Evolutionary conservation across 2,797 vertebrate species (phyloP).

Genomic region (Syngnathus rostellatus): DNA sequence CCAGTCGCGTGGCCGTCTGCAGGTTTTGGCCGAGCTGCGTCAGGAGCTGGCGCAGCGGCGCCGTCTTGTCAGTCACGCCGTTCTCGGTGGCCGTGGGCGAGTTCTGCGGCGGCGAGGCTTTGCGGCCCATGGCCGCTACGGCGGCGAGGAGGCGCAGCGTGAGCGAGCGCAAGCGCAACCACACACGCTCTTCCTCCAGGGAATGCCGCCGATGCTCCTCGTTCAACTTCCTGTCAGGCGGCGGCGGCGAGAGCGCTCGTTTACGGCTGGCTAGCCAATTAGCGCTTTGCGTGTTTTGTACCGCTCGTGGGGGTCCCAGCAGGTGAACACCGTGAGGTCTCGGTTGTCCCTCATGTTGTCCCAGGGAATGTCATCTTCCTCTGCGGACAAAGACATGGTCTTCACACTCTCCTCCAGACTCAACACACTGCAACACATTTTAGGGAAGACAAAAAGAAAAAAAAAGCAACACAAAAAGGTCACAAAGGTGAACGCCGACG

Average conservation of each 20-base stretch:
- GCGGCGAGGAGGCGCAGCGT: conserved; percentile 82
- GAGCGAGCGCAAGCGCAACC: conserved; percentile 85
- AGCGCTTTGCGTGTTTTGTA: conserved; percentile 25
- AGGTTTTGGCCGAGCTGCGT: conserved; percentile 76
- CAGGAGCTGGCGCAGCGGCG: conserved; percentile 70
- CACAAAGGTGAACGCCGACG: neutral
- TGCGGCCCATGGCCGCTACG: conserved; percentile 70
- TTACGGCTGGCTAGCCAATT: neutral
- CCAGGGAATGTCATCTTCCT: conserved; percentile 97
- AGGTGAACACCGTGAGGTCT: conserved; percentile 89
- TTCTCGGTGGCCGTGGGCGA: conserved; percentile 81
- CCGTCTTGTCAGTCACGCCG: conserved; percentile 77
- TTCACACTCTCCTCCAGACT: conserved; percentile 93
- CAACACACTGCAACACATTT: conserved; percentile 44
- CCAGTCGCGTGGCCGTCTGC: conserved; percentile 72
- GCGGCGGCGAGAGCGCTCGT: neutral
- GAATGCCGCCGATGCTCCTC: conserved; percentile 80
- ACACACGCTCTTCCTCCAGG: conserved; percentile 84
- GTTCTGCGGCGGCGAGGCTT: conserved; percentile 74
- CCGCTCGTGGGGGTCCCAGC: conserved; percentile 90
- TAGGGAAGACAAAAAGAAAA: neutral
- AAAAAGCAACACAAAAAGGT: neutral
- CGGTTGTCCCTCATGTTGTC: conserved; percentile 87
- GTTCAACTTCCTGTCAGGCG: conserved; percentile 70
- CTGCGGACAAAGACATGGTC: conserved; percentile 89